Evolutionary conservation across 1,140 invertebrate genomes (phyloP).

Genomic region (Orius insidiosus): DNA sequence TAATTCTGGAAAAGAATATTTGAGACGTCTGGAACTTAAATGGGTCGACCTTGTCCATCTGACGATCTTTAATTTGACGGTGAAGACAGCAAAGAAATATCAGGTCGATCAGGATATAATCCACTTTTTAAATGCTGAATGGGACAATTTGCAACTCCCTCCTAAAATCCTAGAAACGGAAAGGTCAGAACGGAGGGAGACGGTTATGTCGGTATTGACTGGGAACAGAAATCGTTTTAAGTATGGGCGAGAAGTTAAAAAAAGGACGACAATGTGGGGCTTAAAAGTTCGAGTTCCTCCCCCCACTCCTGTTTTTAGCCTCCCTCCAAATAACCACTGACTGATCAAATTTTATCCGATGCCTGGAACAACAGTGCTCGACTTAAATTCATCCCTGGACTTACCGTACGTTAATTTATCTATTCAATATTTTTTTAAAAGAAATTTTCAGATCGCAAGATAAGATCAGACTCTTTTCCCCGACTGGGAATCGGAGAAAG

Average conservation of each 20-base stretch:
- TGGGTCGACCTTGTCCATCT: slow-evolving; percentile 79
- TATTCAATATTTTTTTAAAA: no score
- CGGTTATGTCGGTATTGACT: slow-evolving; percentile 20
- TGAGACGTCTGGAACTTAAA: slow-evolving; percentile 58
- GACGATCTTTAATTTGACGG: slow-evolving; percentile 70
- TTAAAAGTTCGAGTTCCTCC: slow-evolving; percentile 60
- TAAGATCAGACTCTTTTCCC: neutral
- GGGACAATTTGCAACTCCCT: slow-evolving; percentile 59
- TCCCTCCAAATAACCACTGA: slow-evolving; percentile 33
- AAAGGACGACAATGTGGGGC: slow-evolving; percentile 66
- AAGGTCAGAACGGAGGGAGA: slow-evolving; percentile 20
- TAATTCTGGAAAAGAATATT: slow-evolving; percentile 69
- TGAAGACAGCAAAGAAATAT: slow-evolving; percentile 67
- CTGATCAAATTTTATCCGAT: slow-evolving; percentile 31
- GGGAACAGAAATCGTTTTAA: slow-evolving; percentile 39
- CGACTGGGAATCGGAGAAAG: slow-evolving; percentile 7
- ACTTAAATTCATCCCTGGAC: slow-evolving; percentile 21
- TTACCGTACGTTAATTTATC: slow-evolving; percentile 16
- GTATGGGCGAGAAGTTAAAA: slow-evolving; percentile 69
- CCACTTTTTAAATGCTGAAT: slow-evolving; percentile 69
- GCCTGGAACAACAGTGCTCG: slow-evolving; percentile 34
- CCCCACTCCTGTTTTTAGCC: slow-evolving; percentile 44
- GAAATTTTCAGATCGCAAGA: neutral
- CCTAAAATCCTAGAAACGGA: slow-evolving; percentile 29
- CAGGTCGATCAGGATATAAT: slow-evolving; percentile 68